Base-by-base conservation (phyloP, 1,140 invertebrate species). In the Drosophila aff. region DNA sequence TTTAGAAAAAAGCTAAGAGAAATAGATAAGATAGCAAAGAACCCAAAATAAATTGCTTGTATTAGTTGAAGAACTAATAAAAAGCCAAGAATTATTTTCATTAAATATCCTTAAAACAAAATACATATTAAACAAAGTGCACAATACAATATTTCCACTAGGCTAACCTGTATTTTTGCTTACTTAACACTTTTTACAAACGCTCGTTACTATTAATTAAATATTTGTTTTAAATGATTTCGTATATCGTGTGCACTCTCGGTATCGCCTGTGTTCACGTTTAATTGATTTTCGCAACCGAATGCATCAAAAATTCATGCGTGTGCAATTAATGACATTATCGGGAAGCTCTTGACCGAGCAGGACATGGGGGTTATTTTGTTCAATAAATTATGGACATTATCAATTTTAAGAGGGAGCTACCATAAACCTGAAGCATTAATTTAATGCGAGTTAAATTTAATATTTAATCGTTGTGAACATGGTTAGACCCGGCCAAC, bases 271-370 rank as follows among this genome's bases (percentile, higher is more conserved):
- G 53, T 57, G 26, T 86, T 87, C 41, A 78, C 81, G 74, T 89
- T 84, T 84, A 87, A 87, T 89, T 87, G 85, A 89, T 87, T 89
- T 84, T 78, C 41, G 77, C 84, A 84, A 78, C 76, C 77, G 73
- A 81, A 72, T 84, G 84, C 85, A 87, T 84, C 83, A 89, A 89
- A 90, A 62, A 84, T 89, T 83, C 81, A 89, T 90, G 81, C 78
- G 60, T 80, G 47, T 67, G 75, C 82, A 86, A 86, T 86, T 86
- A 86, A 86, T 86, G 82, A 57, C 60, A 82, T 86, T 86, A 82
- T 59, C 58, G 67, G 36, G 72, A 21, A 43, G 66, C 67, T 60
- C 38, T 43, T 60, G 66, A 36, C 52, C 44, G 3, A 26, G 26
- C 8, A 16, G 43, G 7, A 10, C 49, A 10, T 23, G 21, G 26